Conservation (phyloP, 2,113 vertebrate genomes). For the Hypanus sabinus region DNA sequence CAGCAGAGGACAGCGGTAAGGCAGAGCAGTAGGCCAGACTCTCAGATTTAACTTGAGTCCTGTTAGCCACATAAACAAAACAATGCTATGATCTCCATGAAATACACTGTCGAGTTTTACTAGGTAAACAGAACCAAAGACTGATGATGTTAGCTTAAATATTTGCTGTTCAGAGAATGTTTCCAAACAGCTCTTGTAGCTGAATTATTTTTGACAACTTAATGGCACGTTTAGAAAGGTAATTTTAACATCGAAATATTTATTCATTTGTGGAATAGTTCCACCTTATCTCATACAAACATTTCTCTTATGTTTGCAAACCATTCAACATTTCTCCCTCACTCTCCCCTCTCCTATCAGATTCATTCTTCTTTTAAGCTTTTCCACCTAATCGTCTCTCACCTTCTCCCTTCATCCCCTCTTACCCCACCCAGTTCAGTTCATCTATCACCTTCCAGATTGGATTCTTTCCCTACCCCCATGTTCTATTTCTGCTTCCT, state of each 20-base stretch:
- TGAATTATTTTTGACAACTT: not conserved
- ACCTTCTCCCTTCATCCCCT: too few relatives aligned
- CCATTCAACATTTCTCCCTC: not conserved
- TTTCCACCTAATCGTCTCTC: too few relatives aligned
- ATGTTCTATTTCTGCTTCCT: too few relatives aligned
- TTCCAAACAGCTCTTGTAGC: not conserved
- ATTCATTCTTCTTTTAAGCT: too few relatives aligned
- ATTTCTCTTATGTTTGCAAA: not conserved
- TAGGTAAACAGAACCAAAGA: not conserved
- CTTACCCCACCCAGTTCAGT: too few relatives aligned
- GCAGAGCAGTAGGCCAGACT: not conserved
- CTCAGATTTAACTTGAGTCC: not conserved
- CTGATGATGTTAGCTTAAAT: not conserved
- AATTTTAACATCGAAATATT: not conserved
- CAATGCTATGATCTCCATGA: not conserved
- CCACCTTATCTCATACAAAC: not conserved
- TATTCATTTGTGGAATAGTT: not conserved
- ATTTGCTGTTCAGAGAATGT: not conserved
- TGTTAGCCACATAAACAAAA: too few relatives aligned
- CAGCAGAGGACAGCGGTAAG: not conserved
- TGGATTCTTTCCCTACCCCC: too few relatives aligned
- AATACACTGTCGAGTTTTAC: not conserved
- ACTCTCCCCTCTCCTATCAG: too few relatives aligned
- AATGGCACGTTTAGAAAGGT: not conserved
- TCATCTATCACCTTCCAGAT: too few relatives aligned